These are phyloP conservation scores for Cephalopholis sonnerati DNA, from an alignment of 2,113 vertebrate genomes.

Conservation along the genomic window DNA sequence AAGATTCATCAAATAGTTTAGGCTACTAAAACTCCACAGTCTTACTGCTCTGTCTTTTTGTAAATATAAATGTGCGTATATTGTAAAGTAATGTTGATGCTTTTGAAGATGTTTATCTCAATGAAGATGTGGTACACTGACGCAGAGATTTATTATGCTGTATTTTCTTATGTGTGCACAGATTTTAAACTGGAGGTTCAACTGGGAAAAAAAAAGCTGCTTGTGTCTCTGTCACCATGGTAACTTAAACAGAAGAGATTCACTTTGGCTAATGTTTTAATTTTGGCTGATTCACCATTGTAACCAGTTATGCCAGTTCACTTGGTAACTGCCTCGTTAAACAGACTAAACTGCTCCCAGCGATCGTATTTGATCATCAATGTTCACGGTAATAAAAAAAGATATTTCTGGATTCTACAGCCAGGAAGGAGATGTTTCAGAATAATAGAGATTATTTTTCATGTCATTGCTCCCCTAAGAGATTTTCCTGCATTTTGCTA, in stretches of 20 bases:
- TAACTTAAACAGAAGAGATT: slow-evolving; percentile 43
- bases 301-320: slow-evolving; percentile 20
- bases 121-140: slow-evolving; percentile 80
- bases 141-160: slow-evolving; percentile 65
- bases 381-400: slow-evolving; percentile 10
- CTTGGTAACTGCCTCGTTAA: slow-evolving; percentile 33
- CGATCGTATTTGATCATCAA: slow-evolving; percentile 14
- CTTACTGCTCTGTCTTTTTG: slow-evolving; percentile 66
- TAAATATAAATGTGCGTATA: slow-evolving; percentile 73
- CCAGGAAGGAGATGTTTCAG: slow-evolving; percentile 12
- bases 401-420: not conserved
- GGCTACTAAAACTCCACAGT: slow-evolving; percentile 57
- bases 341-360: not conserved
- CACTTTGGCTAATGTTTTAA: slow-evolving; percentile 27
- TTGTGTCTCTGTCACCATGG: slow-evolving; percentile 56
- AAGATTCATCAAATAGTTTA: slow-evolving; percentile 60
- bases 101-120: slow-evolving; percentile 63
- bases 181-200: slow-evolving; percentile 44
- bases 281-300: slow-evolving; percentile 39
- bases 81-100: slow-evolving; percentile 65
- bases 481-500: slow-evolving; percentile 66
- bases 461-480: slow-evolving; percentile 28
- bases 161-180: slow-evolving; percentile 71
- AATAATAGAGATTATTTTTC: slow-evolving; percentile 38
- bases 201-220: slow-evolving; percentile 35